A percentile compares a stretch with the other conserved stretches of the same genome.
These are phyloP conservation scores for Hylaea fasciaria DNA, from an alignment of 2,888 invertebrate species.

Conservation along the genomic window DNA sequence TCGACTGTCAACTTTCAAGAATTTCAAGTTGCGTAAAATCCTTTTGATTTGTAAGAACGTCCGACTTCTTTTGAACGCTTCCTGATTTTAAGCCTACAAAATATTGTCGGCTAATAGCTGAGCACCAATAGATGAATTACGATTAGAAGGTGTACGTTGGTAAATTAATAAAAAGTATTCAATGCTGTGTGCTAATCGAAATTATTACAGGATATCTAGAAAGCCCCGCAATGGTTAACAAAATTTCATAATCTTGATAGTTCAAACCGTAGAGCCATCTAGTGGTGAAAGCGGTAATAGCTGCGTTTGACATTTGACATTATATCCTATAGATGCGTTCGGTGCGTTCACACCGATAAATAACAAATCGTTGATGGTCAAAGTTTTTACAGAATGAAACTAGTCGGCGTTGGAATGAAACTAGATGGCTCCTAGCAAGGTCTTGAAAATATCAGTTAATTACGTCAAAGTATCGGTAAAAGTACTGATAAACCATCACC, in stretches of 20 bases:
- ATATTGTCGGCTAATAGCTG: conserved; percentile 41
- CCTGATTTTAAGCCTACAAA: conserved; percentile 27
- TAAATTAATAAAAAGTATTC: conserved; percentile 3
- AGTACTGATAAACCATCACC: too few relatives aligned
- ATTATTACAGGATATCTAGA: neutral
- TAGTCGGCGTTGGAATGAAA: too few relatives aligned
- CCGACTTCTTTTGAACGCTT: conserved; percentile 27
- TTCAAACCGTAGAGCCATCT: conserved; percentile 14
- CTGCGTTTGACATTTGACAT: too few relatives aligned
- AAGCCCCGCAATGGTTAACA: conserved; percentile 22
- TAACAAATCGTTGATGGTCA: too few relatives aligned
- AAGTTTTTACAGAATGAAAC: too few relatives aligned
- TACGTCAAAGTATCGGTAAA: too few relatives aligned
- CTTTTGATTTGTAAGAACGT: conserved; percentile 44
- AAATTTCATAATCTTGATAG: neutral
- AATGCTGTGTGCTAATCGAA: conserved; percentile 10
- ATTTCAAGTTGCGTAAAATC: conserved; percentile 44
- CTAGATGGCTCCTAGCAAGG: too few relatives aligned
- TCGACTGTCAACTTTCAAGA: conserved; percentile 71
- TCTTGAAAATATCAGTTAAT: too few relatives aligned
- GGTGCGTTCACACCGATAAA: too few relatives aligned
- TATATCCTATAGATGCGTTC: too few relatives aligned
- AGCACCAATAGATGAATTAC: conserved; percentile 25
- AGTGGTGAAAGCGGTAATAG: neutral
- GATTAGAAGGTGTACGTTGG: neutral